phyloP scores from a whole-genome alignment of 2,888 invertebrate genomes.

The Eucera pruinosa region DNA sequence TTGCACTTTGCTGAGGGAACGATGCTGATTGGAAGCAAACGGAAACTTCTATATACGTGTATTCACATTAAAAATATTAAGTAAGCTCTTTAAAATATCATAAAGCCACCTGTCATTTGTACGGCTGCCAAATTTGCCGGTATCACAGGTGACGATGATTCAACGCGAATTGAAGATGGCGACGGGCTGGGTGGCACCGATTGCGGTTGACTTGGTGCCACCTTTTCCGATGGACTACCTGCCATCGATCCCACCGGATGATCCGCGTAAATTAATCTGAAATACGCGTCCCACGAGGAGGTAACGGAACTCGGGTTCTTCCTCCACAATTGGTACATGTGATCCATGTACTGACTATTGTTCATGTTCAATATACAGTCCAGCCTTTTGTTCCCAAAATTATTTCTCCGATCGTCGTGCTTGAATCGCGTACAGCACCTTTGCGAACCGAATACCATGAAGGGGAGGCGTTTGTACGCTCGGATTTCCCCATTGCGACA shows the following conservation, averaged over 20 bases:
- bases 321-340: slow-evolving; percentile 76
- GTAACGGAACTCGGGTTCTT: slow-evolving; percentile 74
- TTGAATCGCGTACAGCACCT: slow-evolving; percentile 11
- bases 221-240: no score
- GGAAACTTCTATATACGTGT: no score
- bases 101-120: not conserved
- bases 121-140: not conserved
- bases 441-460: not conserved
- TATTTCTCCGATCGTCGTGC: slow-evolving; percentile 9
- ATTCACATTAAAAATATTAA: no score
- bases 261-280: slow-evolving; percentile 55
- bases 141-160: not conserved
- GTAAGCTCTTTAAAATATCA: not conserved
- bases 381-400: not conserved
- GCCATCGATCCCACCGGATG: no score
- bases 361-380: slow-evolving; percentile 73
- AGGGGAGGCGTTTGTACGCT: not conserved
- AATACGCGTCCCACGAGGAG: slow-evolving; percentile 76
- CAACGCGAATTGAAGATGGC: not conserved
- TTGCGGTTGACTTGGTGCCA: rapidly evolving
- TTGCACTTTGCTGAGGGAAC: slow-evolving; percentile 38
- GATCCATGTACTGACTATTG: slow-evolving; percentile 77
- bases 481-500: not conserved
- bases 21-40: slow-evolving; percentile 14
- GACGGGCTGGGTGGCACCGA: no score